Conservation (phyloP, 2,888 invertebrate genomes). For the Hydroisotoma schaefferi region DNA sequence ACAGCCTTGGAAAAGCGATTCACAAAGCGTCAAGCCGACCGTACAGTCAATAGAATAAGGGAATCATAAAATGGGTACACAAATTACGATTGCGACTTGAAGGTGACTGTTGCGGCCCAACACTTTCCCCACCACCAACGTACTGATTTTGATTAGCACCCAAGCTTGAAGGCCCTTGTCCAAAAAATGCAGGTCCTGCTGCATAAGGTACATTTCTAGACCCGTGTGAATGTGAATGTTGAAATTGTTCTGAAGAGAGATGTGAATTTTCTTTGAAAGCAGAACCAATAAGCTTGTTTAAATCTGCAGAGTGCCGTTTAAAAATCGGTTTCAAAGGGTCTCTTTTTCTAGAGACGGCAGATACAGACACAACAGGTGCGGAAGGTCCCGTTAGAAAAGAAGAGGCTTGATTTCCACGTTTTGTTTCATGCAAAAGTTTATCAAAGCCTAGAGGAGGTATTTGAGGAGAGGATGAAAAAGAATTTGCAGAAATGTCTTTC, state of each 20-base stretch:
- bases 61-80: neutral
- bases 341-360: constrained; percentile 28
- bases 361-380: constrained; percentile 18
- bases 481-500: too few relatives aligned
- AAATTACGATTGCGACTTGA: neutral
- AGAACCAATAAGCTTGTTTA: constrained; percentile 15
- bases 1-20: too few relatives aligned
- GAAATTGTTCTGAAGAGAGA: too few relatives aligned
- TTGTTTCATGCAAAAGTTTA: constrained; percentile 9
- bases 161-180: constrained; percentile 4
- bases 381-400: neutral
- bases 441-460: constrained; percentile 34
- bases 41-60: neutral
- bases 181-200: too few relatives aligned
- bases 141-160: constrained; percentile 6
- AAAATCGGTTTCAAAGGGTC: constrained; percentile 18
- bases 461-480: too few relatives aligned
- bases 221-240: too few relatives aligned
- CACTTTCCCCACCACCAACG: neutral
- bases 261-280: neutral
- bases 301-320: constrained; percentile 40
- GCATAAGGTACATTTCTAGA: too few relatives aligned
- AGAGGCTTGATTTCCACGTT: neutral
- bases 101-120: neutral
- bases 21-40: too few relatives aligned